Conservation (phyloP, 2,797 vertebrate species). For the Malacoraja senta region DNA sequence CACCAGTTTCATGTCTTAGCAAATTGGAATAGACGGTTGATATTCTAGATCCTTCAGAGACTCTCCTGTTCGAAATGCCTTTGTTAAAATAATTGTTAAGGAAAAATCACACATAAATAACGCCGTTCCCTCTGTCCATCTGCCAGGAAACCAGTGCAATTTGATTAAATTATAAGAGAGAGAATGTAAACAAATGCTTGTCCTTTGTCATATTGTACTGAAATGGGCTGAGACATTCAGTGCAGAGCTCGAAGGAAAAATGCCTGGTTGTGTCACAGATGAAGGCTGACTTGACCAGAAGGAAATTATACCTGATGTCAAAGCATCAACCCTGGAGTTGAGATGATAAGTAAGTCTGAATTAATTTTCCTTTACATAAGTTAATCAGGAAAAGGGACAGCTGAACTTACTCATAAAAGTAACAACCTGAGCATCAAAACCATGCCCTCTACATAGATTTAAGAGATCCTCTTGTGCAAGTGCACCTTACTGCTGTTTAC, state of each 20-base stretch:
- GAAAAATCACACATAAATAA: background rate
- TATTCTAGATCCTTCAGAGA: background rate
- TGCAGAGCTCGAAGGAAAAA: background rate
- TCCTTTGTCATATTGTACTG: conserved; percentile 8
- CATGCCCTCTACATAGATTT: background rate
- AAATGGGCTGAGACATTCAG: background rate
- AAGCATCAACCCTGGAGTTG: background rate
- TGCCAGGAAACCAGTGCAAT: background rate
- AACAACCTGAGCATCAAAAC: background rate
- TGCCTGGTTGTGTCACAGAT: conserved; percentile 29
- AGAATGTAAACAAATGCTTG: background rate
- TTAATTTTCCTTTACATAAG: background rate
- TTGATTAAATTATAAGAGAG: background rate
- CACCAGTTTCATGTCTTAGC: background rate
- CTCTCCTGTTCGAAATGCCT: background rate
- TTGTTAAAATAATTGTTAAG: background rate
- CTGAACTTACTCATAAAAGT: background rate
- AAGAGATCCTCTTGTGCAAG: background rate
- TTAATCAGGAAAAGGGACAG: background rate
- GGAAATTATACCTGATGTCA: background rate
- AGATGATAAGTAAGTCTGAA: background rate
- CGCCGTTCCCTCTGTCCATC: too few species aligned
- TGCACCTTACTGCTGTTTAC: background rate
- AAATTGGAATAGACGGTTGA: background rate
- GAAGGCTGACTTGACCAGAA: conserved; percentile 43